phyloP scores from a whole-genome alignment of 1,140 invertebrate species.

The Paracyclopina nana region DNA sequence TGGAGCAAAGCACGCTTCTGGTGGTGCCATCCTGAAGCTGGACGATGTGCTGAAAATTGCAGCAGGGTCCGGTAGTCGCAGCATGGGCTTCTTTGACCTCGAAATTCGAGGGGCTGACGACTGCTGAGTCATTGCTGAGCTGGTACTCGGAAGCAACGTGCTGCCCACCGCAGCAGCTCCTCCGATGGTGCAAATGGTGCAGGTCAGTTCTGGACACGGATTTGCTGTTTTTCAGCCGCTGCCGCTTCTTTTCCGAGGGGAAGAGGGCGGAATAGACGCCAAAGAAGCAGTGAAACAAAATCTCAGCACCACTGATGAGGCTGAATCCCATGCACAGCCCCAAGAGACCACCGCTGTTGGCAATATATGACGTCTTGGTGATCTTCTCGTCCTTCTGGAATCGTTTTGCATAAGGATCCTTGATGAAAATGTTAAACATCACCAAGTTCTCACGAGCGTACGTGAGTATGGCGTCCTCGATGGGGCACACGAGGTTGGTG shows the following conservation, averaged over 20 bases:
- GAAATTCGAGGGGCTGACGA: too few species aligned
- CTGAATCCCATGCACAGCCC: slow-evolving; percentile 15
- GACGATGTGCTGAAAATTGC: too few species aligned
- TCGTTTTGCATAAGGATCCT: slow-evolving; percentile 14
- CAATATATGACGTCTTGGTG: slow-evolving; percentile 14
- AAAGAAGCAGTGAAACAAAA: slow-evolving; percentile 14
- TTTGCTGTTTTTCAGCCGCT: too few species aligned
- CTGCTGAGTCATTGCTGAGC: too few species aligned
- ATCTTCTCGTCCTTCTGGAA: slow-evolving; percentile 15
- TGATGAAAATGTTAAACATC: slow-evolving; percentile 16
- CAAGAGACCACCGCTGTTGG: slow-evolving; percentile 12
- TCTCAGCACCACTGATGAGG: slow-evolving; percentile 9
- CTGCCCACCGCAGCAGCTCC: too few species aligned
- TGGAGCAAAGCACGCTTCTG: too few species aligned
- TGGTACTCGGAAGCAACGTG: too few species aligned
- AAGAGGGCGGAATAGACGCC: slow-evolving; percentile 5
- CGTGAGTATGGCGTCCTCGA: not conserved
- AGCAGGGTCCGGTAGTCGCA: too few species aligned
- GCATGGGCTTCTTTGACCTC: too few species aligned
- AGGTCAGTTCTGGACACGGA: too few species aligned
- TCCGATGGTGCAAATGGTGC: too few species aligned
- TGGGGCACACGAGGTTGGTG: not conserved
- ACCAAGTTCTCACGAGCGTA: slow-evolving; percentile 13
- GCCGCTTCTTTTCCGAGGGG: not conserved
- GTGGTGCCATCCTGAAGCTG: too few species aligned